phyloP scores from a whole-genome alignment of 2,113 vertebrate genomes.

The Azemiops feae region DNA sequence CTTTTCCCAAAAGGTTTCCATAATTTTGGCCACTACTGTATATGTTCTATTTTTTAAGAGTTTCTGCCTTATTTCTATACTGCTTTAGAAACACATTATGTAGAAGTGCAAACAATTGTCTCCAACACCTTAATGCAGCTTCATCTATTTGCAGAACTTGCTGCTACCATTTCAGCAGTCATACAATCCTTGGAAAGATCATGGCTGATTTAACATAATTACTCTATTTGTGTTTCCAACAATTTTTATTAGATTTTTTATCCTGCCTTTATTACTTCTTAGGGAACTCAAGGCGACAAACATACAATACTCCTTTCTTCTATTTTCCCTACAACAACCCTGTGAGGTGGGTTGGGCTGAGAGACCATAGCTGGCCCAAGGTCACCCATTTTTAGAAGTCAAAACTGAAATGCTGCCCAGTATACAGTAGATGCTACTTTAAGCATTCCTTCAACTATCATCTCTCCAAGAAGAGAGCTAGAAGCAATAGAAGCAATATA shows the following conservation, averaged over 20 bases:
- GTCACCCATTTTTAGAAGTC: not conserved
- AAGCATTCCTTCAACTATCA: not conserved
- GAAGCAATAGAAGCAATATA: not conserved
- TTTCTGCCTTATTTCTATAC: not conserved
- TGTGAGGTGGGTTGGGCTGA: not conserved
- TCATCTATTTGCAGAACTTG: not conserved
- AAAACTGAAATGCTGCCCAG: not conserved
- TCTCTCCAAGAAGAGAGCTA: not conserved
- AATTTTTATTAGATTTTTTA: not conserved
- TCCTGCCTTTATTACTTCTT: not conserved
- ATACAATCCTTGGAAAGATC: not conserved
- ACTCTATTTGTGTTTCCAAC: not conserved
- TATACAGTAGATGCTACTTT: not conserved
- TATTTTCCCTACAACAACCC: not conserved
- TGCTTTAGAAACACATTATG: not conserved
- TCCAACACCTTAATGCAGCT: not conserved
- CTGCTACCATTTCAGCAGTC: not conserved
- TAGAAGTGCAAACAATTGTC: not conserved
- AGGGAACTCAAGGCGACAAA: not conserved
- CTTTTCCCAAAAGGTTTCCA: too few species aligned
- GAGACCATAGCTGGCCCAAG: not conserved
- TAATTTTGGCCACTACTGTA: too few species aligned
- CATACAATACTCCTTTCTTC: not conserved
- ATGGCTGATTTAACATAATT: not conserved
- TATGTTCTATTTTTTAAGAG: not conserved